Evolutionary conservation across 2,888 invertebrate species (phyloP).

Genomic region (Drosophila fungiperda): DNA sequence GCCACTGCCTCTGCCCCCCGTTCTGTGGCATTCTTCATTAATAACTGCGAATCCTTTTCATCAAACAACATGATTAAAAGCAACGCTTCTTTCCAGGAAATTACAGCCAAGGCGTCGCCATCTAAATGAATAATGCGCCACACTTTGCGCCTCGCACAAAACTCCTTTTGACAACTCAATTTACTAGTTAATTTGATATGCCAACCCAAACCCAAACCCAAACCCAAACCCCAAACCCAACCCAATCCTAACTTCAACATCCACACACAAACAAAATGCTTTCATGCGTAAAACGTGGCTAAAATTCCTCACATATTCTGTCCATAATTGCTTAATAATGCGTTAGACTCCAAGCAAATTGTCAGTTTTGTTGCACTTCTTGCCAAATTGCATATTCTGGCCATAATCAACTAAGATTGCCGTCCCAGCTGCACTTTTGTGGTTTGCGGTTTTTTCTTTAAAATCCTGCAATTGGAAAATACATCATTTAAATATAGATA

Average conservation of each 20-base stretch:
- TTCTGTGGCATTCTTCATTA: slow-evolving; percentile 50
- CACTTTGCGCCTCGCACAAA: slow-evolving; percentile 32
- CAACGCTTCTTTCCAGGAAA: slow-evolving; percentile 45
- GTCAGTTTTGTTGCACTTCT: slow-evolving; percentile 1
- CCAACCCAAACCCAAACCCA: slow-evolving; percentile 21
- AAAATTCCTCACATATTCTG: not conserved
- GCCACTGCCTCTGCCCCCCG: too few species aligned
- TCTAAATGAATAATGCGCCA: slow-evolving; percentile 46
- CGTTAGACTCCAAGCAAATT: slow-evolving; percentile 29
- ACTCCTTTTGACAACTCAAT: slow-evolving; percentile 81
- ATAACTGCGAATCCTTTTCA: slow-evolving; percentile 70
- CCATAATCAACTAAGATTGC: not conserved
- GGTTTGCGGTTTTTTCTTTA: not conserved
- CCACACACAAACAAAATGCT: not conserved
- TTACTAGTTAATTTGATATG: slow-evolving; percentile 81
- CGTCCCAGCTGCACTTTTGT: not conserved
- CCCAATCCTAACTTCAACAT: not conserved
- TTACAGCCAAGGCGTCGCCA: slow-evolving; percentile 25
- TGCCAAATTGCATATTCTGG: not conserved
- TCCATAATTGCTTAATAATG: slow-evolving; percentile 60
- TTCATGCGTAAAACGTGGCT: slow-evolving; percentile 29
- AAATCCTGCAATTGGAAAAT: not conserved
- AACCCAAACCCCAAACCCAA: slow-evolving; percentile 3
- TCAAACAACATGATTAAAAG: slow-evolving; percentile 36
- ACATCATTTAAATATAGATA: not conserved